phyloP scores from a whole-genome alignment of 1,140 invertebrate genomes.

The Rhopalosiphum padi region DNA sequence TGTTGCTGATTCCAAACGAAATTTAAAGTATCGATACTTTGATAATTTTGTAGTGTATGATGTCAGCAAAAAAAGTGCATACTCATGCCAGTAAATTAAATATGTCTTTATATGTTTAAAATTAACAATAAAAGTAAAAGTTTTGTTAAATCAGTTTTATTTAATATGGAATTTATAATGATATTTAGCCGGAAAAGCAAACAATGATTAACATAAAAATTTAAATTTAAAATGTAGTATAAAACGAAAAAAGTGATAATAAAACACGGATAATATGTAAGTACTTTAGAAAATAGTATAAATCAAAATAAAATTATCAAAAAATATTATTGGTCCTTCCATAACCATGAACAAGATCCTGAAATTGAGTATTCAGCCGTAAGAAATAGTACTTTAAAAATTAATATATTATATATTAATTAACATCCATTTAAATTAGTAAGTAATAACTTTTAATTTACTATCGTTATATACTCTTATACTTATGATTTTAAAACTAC shows the following conservation, averaged over 20 bases:
- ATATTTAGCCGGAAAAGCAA: too few relatives aligned
- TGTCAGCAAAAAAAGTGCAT: background rate
- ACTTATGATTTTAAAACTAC: background rate
- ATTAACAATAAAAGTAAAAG: background rate
- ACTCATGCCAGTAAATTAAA: background rate
- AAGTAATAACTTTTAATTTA: background rate
- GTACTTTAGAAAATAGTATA: too few relatives aligned
- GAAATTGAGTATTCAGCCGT: too few relatives aligned
- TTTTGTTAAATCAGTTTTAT: background rate
- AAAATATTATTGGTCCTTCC: too few relatives aligned
- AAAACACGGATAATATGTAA: too few relatives aligned
- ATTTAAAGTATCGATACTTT: background rate
- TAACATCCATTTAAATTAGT: background rate
- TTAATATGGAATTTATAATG: background rate
- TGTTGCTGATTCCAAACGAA: background rate
- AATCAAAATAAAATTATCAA: too few relatives aligned
- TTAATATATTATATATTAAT: too few relatives aligned
- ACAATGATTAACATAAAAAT: too few relatives aligned
- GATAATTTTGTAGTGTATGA: background rate
- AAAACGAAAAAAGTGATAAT: too few relatives aligned
- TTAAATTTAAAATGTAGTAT: too few relatives aligned
- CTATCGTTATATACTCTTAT: background rate
- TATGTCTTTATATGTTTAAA: background rate
- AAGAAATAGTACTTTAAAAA: background rate
- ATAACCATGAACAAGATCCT: too few relatives aligned